These are phyloP conservation scores for Pecten maximus DNA, from an alignment of 2,888 invertebrate genomes.

Conservation along the genomic window DNA sequence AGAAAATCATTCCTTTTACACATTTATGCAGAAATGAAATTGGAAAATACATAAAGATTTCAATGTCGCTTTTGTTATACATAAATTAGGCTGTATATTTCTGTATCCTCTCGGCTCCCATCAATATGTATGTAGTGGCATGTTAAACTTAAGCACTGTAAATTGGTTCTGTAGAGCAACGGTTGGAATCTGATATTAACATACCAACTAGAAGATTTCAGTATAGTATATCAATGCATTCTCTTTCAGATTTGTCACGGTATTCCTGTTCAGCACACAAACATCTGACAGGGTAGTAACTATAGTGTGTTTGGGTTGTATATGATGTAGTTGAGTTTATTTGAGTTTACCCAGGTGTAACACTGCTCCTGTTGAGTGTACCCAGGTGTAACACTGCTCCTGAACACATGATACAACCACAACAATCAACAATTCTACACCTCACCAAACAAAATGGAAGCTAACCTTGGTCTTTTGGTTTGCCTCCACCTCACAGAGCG, in stretches of 20 bases:
- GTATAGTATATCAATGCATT: neutral
- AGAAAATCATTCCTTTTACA: no score
- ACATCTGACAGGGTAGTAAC: neutral
- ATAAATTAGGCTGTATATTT: no score
- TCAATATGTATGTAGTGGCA: no score
- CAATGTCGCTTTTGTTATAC: no score
- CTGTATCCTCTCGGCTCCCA: no score
- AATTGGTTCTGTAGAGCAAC: no score
- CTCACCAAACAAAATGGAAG: neutral
- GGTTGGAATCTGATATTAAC: no score
- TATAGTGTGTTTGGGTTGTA: neutral
- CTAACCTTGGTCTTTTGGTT: neutral
- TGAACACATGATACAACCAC: neutral
- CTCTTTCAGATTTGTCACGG: neutral
- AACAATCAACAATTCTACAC: slow-evolving; percentile 26
- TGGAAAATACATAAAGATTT: no score
- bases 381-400: neutral
- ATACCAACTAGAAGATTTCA: no score
- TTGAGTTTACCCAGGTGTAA: slow-evolving; percentile 11
- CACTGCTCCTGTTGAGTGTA: neutral
- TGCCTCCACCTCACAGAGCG: neutral
- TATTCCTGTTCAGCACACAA: neutral
- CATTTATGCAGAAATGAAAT: no score
- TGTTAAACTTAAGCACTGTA: no score
- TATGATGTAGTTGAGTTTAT: neutral